These are phyloP conservation scores for Ptilonorhynchus violaceus DNA, from an alignment of 2,113 vertebrate genomes.

Conservation along the genomic window DNA sequence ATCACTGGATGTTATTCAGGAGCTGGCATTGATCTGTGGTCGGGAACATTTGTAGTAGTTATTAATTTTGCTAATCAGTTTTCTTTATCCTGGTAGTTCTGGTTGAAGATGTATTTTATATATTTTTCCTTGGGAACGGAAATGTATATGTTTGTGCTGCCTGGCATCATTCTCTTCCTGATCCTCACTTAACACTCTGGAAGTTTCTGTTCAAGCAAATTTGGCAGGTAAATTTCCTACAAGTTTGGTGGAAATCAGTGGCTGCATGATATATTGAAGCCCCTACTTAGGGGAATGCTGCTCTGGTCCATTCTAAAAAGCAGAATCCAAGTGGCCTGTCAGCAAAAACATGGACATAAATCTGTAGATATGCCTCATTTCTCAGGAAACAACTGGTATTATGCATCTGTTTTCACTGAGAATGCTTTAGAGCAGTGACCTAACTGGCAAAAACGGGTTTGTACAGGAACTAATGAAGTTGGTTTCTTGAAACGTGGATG, in stretches of 20 bases:
- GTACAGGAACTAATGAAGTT: not conserved
- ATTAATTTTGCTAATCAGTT: not conserved
- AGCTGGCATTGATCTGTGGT: not conserved
- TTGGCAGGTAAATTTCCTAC: not conserved
- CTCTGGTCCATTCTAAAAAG: not conserved
- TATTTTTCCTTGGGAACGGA: not conserved
- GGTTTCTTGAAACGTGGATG: not conserved
- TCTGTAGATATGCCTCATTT: not conserved
- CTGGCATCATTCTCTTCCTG: not conserved
- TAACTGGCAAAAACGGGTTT: not conserved
- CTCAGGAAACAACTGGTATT: not conserved
- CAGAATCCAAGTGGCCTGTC: not conserved
- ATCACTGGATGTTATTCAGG: not conserved
- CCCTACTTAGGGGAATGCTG: not conserved
- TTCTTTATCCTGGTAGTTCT: not conserved
- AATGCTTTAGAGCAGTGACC: not conserved
- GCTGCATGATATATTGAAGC: not conserved
- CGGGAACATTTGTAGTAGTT: not conserved
- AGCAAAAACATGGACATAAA: not conserved
- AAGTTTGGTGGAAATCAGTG: not conserved
- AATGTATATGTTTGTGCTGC: not conserved
- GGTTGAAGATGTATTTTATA: not conserved
- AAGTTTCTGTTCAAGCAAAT: not conserved
- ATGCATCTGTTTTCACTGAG: not conserved
- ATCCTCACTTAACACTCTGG: not conserved